A percentile compares a stretch with the other conserved stretches of the same genome.
Conservation (phyloP, 2,797 vertebrate species). For the Ctenochaetus hawaiiensis region DNA sequence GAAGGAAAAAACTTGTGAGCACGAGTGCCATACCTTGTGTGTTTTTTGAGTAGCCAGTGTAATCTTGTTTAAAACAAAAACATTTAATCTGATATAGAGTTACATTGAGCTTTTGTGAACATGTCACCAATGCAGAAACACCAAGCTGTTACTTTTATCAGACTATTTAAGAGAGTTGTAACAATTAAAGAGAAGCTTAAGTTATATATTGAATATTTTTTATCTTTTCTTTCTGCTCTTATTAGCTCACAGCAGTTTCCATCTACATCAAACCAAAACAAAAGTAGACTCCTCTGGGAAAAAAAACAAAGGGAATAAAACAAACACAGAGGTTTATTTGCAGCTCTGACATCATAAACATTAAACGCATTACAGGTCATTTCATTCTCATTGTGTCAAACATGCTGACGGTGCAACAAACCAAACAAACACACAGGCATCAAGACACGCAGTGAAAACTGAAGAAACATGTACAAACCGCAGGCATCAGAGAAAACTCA, state of each 20-base stretch:
- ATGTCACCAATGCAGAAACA: neutral
- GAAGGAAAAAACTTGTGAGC: no score
- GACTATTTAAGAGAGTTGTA: neutral
- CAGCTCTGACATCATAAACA: constrained; percentile 75
- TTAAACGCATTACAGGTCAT: constrained; percentile 70
- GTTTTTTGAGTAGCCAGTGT: no score
- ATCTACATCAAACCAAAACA: neutral
- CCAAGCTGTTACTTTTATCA: neutral
- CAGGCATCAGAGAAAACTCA: constrained; percentile 78
- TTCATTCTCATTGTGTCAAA: constrained; percentile 74
- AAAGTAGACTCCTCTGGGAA: neutral
- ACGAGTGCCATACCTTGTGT: no score
- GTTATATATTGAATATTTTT: neutral
- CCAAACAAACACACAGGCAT: constrained; percentile 70
- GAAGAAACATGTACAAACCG: constrained; percentile 68
- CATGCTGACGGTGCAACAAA: constrained; percentile 79
- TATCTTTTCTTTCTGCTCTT: neutral
- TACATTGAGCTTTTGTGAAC: neutral
- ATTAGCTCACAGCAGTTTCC: neutral
- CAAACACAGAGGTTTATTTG: constrained; percentile 70
- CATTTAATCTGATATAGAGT: neutral
- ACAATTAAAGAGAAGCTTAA: neutral
- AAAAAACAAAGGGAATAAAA: constrained; percentile 34
- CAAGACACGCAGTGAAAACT: constrained; percentile 62
- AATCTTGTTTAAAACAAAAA: neutral